A percentile compares a stretch with the other conserved stretches of the same genome.
Conservation (phyloP, 2,113 vertebrate genomes). For the Epinephelus moara region DNA sequence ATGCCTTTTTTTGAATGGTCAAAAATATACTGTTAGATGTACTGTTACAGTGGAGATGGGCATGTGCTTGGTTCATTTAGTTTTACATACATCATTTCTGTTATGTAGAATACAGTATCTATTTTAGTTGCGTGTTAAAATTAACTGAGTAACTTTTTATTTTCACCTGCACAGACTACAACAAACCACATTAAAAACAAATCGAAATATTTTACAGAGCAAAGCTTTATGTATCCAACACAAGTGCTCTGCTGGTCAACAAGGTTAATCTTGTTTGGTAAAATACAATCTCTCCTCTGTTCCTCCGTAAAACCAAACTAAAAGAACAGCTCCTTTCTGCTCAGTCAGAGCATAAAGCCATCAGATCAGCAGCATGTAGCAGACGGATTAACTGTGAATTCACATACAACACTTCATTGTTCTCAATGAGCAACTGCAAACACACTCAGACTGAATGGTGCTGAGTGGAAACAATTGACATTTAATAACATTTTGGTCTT, state of each 20-base stretch:
- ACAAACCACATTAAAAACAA: too few species aligned
- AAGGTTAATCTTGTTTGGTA: conserved; percentile 31
- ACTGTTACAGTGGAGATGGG: background rate
- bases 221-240: background rate
- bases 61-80: background rate
- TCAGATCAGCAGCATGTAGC: conserved; percentile 65
- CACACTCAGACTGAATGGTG: conserved; percentile 16
- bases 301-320: conserved; percentile 34
- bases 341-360: conserved; percentile 55
- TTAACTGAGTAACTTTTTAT: background rate
- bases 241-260: conserved; percentile 15
- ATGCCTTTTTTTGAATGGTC: background rate
- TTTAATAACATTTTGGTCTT: background rate
- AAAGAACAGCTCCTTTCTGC: conserved; percentile 64
- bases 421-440: conserved; percentile 46
- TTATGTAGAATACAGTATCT: background rate
- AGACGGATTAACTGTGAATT: conserved; percentile 69
- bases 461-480: background rate
- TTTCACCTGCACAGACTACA: background rate
- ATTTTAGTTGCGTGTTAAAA: background rate
- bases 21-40: background rate
- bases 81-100: background rate
- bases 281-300: conserved; percentile 64
- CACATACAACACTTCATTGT: conserved; percentile 72
- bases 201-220: background rate